Conservation (phyloP, 2,113 vertebrate genomes). For the Dolichallabes microphthalmus region DNA sequence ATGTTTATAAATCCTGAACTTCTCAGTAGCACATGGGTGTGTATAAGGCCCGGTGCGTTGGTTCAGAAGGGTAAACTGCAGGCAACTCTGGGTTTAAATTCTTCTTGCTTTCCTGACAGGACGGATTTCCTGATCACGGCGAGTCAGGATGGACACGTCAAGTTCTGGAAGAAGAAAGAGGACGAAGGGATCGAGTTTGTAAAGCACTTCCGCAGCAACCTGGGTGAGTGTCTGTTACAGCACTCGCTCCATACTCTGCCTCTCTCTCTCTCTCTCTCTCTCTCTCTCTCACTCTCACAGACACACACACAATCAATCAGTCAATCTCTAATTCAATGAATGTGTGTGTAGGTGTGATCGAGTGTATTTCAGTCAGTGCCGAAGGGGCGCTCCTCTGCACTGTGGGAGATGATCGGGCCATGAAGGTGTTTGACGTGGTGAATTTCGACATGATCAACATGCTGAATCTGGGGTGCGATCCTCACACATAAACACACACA, state of each 20-base stretch:
- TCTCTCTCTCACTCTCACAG: too few relatives aligned
- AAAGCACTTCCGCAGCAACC: constrained; percentile 95
- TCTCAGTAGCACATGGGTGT: too few relatives aligned
- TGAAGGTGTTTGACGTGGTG: constrained; percentile 98
- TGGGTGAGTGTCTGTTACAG: constrained; percentile 71
- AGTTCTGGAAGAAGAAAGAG: constrained; percentile 97
- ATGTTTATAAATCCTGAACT: too few relatives aligned
- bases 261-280: too few relatives aligned
- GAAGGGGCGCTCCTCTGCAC: constrained; percentile 92
- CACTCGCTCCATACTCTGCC: neutral
- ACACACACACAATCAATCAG: too few relatives aligned
- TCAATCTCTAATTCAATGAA: too few relatives aligned
- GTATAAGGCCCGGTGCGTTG: too few relatives aligned
- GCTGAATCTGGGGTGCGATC: constrained; percentile 91
- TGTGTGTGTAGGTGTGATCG: constrained; percentile 81
- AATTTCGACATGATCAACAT: constrained; percentile 99
- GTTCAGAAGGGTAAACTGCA: too few relatives aligned
- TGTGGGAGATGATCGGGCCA: constrained; percentile 94
- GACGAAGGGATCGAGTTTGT: constrained; percentile 97
- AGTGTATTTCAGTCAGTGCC: constrained; percentile 87
- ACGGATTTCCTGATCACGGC: constrained; percentile 96
- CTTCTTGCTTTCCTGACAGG: constrained; percentile 64
- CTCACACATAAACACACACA: neutral
- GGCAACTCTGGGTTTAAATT: neutral
- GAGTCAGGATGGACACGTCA: constrained; percentile 97